Base-by-base conservation (phyloP, 2,797 vertebrate genomes). In the Anguilla megastoma region DNA sequence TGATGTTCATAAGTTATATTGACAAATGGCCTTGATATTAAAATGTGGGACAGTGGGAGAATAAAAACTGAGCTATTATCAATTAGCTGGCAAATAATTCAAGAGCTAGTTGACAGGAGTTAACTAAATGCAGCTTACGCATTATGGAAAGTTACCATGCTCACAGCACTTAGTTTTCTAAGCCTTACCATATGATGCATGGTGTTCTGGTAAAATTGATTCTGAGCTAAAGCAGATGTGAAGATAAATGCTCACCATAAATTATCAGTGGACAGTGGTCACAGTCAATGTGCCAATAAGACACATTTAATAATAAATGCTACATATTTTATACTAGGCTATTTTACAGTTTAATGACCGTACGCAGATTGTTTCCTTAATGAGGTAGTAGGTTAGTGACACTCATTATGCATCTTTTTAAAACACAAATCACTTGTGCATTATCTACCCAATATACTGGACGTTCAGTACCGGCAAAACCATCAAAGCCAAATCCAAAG, bases 91-190 rank as follows among this genome's bases (percentile, higher is more conserved):
- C 2, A 63, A 36, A 36, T 24, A 41, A 58, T 80, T 45, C 2
- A 58, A 74, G 3, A 79, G 45, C 12, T 56, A 36, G 27, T n/a
- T 3, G 76, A 86, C 8, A 33, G 48, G 41, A 86, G 82, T 80
- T 80, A 33, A 18, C 9, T 82, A 80, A 88, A 41, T 50, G n/a
- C 36, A 30, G 50, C 48, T 80, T 88, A 88, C 8, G 24, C 41
- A 36, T 24, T 24, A 74, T 69, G 84, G 30, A 41, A 79, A 66
- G 85, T 79, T 58, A 33, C 48, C 87, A 79, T 76, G 69, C 69
- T 79, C 71, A 79, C 50, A 80, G 50, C 27, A 24, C 33, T 80
- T 45, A 30, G 36, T 27, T n/a, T 30, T 21, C 48, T 79, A 27
- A 58, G 50, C 52, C 33, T 30, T 58, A 80, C 30, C 33, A 82